Base-by-base conservation (phyloP, 2,888 invertebrate species). In the Pseudolycoriella hygida region DNA sequence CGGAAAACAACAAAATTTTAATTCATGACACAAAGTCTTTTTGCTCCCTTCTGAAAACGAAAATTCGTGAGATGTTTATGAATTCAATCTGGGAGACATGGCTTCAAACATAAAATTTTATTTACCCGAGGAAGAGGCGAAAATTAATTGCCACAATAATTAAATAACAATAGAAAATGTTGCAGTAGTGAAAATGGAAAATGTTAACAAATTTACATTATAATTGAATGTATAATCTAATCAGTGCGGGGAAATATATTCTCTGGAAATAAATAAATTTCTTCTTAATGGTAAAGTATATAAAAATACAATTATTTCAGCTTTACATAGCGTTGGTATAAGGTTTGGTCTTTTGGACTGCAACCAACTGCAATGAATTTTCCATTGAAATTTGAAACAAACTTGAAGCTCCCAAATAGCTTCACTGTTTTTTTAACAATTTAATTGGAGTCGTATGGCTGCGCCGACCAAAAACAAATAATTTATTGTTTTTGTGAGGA, bases 1-100 rank as follows among this genome's bases (percentile, higher is more conserved):
- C 25, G 25, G 34, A 34, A 34, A 34, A 34, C 34, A 34, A 34
- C 34, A 34, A 34, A 34, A 34, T 34, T 34, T 34, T 34, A 34
- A 34, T 34, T 34, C 34, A 34, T 34, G 15, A 14, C 34, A 34
- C 34, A 34, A 34, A 34, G 34, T 34, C 34, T 34, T 34, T 34
- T 34, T 34, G 34, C 34, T 34, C 34, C 34, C 34, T 34, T 34
- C 25, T 25, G 25, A 25, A 34, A 34, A 34, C 12, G 12, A 12
- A 34, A 34, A 10, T 34, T 34, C 34, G 34, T 34, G 34, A 34
- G 15, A 34, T 34, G 34, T 34, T 34, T 34, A 34, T 34, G 15
- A 34, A 14, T 34, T 34, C 34, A 34, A 34, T 34, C 34, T 34
- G 34, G 34, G 34, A 34, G 34, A 34, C 34, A 34, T 14, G 25